Conservation (phyloP, 2,888 invertebrate genomes). For the Chrysotoxum bicinctum region DNA sequence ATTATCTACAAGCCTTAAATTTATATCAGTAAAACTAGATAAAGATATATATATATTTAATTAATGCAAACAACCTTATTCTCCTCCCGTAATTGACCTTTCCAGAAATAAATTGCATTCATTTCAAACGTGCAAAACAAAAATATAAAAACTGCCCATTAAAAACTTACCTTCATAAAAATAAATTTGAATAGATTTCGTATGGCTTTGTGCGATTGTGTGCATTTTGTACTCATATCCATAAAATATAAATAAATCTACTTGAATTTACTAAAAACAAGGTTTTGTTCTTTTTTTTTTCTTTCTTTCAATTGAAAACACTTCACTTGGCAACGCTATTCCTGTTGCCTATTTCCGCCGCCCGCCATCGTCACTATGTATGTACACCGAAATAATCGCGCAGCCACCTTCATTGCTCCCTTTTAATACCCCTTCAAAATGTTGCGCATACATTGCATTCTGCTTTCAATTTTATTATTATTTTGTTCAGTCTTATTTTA, state of each 20-base stretch:
- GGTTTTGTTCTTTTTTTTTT: not conserved
- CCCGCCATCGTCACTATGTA: slow-evolving; percentile 1
- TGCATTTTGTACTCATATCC: not conserved
- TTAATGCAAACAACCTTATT: not conserved
- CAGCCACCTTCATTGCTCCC: slow-evolving; percentile 51
- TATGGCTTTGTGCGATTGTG: not conserved
- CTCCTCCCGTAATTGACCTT: slow-evolving; percentile 33
- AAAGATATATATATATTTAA: not conserved
- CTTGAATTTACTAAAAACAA: slow-evolving; percentile 31
- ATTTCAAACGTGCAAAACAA: not conserved
- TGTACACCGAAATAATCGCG: slow-evolving; percentile 45
- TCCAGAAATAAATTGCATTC: slow-evolving; percentile 45
- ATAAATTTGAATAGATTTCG: not conserved
- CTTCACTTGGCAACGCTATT: slow-evolving; percentile 64
- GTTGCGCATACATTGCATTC: slow-evolving; percentile 34
- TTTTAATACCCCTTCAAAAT: slow-evolving; percentile 26
- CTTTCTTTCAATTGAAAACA: slow-evolving; percentile 20
- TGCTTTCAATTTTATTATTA: slow-evolving; percentile 42
- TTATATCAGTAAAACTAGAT: no score
- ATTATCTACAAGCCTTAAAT: no score
- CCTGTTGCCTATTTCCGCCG: slow-evolving; percentile 34
- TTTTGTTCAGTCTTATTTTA: slow-evolving; percentile 35
- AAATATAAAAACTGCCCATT: not conserved
- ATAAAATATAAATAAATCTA: slow-evolving; percentile 46
- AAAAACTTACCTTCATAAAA: slow-evolving; percentile 43